These are phyloP conservation scores for Lydus trimaculatus DNA, from an alignment of 2,888 invertebrate species.

Conservation along the genomic window DNA sequence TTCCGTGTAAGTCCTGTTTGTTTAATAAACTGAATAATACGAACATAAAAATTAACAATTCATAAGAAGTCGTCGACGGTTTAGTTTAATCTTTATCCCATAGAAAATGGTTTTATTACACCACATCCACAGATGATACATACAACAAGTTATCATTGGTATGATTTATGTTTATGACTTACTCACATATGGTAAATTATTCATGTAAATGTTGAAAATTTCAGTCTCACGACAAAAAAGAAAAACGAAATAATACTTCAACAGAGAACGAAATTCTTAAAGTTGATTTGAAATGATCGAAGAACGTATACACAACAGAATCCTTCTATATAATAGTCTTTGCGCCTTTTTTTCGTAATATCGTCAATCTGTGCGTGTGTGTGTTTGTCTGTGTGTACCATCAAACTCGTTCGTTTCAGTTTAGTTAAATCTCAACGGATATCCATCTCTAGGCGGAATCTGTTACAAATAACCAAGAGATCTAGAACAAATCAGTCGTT, in stretches of 20 bases:
- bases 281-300: not conserved
- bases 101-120: slow-evolving; percentile 22
- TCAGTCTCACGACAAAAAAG: not conserved
- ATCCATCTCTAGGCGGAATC: slow-evolving; percentile 27
- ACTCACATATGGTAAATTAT: slow-evolving; percentile 23
- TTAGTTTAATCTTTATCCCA: slow-evolving; percentile 22
- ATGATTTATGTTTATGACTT: slow-evolving; percentile 29
- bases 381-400: not conserved
- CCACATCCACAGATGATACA: not conserved
- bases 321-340: not conserved
- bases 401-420: not conserved
- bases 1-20: slow-evolving; percentile 35
- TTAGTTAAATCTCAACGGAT: not conserved
- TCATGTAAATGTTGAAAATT: not conserved
- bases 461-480: slow-evolving; percentile 32
- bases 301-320: not conserved
- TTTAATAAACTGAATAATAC: slow-evolving; percentile 47
- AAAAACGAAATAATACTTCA: too few species aligned
- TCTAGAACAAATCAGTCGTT: slow-evolving; percentile 20
- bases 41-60: slow-evolving; percentile 49
- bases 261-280: not conserved
- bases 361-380: not conserved
- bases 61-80: slow-evolving; percentile 41
- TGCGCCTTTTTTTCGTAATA: not conserved
- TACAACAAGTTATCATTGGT: slow-evolving; percentile 21